These are phyloP conservation scores for Dilophus febrilis DNA, from an alignment of 2,888 invertebrate species.

Conservation along the genomic window DNA sequence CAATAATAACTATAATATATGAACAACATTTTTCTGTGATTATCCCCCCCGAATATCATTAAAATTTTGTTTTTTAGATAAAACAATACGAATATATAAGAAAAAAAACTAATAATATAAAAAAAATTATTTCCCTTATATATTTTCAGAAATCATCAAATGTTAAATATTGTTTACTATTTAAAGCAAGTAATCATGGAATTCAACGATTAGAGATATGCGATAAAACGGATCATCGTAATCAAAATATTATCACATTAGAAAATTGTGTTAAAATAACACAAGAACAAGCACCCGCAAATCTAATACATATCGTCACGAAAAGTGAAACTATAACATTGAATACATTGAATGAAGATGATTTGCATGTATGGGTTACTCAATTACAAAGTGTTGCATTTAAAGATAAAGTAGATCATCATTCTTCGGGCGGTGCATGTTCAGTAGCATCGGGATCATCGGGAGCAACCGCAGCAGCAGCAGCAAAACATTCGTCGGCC, in stretches of 20 bases:
- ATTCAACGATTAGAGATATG: conserved; percentile 73
- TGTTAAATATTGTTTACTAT: conserved; percentile 43
- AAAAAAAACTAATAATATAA: too few relatives aligned
- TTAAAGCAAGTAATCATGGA: conserved; percentile 68
- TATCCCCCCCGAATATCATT: too few relatives aligned
- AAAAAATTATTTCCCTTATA: conserved; percentile 8
- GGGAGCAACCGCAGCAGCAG: too few relatives aligned
- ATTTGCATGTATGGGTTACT: conserved; percentile 59
- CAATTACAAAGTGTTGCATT: conserved; percentile 71
- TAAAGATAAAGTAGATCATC: conserved; percentile 38
- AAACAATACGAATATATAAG: too few relatives aligned
- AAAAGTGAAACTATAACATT: conserved; percentile 45
- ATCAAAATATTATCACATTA: conserved; percentile 62
- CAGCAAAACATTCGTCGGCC: too few relatives aligned
- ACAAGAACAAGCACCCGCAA: conserved; percentile 40
- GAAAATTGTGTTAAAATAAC: conserved; percentile 79
- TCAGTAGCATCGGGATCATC: too few relatives aligned
- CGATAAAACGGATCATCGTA: conserved; percentile 57
- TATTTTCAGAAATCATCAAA: conserved; percentile 66
- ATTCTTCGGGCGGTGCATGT: conserved; percentile 12
- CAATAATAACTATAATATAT: too few relatives aligned
- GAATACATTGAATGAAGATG: conserved; percentile 42
- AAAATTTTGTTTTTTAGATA: too few relatives aligned
- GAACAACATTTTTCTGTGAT: too few relatives aligned
- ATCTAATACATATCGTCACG: conserved; percentile 50